Evolutionary conservation across 2,888 invertebrate species (phyloP).

Genomic region (Lepidonotus clava): DNA sequence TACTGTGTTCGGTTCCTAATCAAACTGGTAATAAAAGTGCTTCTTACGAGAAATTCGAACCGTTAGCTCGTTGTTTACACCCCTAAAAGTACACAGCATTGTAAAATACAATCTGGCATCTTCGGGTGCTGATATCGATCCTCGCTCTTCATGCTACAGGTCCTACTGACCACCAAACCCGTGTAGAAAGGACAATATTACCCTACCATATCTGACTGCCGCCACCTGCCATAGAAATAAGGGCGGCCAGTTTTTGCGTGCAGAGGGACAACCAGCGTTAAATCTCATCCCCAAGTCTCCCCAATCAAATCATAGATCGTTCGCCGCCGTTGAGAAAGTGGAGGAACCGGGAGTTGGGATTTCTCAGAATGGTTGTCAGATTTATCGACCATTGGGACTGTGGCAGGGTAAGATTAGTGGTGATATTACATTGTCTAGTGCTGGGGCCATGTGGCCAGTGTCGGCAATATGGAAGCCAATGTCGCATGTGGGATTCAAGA

Average conservation of each 20-base stretch:
- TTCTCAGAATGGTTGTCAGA: not conserved
- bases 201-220: not conserved
- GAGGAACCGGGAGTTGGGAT: not conserved
- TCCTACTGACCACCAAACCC: no score
- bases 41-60: no score
- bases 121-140: no score
- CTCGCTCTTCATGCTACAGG: no score
- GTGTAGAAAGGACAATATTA: no score
- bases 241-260: not conserved
- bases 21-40: no score
- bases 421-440: conserved; percentile 7
- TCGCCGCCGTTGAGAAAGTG: not conserved
- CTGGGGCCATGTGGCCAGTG: not conserved
- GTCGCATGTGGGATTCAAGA: no score
- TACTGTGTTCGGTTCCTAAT: no score
- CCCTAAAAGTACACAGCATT: no score
- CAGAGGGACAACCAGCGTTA: not conserved
- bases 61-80: no score
- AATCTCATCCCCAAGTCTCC: not conserved
- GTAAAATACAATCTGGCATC: no score
- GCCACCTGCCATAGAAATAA: not conserved
- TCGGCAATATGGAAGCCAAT: no score
- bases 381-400: conserved; percentile 14
- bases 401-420: not conserved
- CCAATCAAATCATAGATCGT: not conserved